Base-by-base conservation (phyloP, 2,888 invertebrate genomes). In the Smittia aterrima region DNA sequence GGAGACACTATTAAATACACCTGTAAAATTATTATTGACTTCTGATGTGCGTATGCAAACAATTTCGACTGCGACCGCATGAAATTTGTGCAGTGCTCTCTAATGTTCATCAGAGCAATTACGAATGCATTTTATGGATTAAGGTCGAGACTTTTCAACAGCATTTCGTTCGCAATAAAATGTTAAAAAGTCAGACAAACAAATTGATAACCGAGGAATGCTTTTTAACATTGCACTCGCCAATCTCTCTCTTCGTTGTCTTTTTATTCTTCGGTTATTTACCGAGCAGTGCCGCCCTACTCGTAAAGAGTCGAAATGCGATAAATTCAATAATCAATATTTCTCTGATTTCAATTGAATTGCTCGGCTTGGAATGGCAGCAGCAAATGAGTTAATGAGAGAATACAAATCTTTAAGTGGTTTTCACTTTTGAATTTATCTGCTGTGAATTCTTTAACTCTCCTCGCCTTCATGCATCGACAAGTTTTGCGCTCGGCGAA, bases 271-370 rank as follows among this genome's bases (percentile, higher is more conserved):
- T 58, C 58, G 58, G 22, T 62, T 62, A 72, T 72, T 72, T 72
- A 72, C 72, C 53, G 72, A 16, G 24, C 16, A 38, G 22, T 62
- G 72, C 72, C 72, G 72, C 58, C 71, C 72, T 27, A 72, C 38
- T 72, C 72, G 72, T 72, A 72, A 72, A 62, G n/a, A n/a, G 41
- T 62, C 16, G 18, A 18, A 62, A 54, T 72, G 62, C 58, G 62
- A 72, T 72, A 72, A 72, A 72, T 72, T 72, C 72, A 72, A 72
- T 72, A 72, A 72, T 71, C 71, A 71, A 71, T 71, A 71, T 71
- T 71, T 71, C 71, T 71, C 58, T 27, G 54, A 71, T 58, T 71
- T 47, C 70, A 47, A 53, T 67, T 41, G 47, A 67, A 67, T 16
- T 58, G 22, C 22, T 47, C 16, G 18, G 7, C 9, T 22, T 22